Percentiles rank a stretch among this genome's conserved stretches.
These are phyloP conservation scores for Scaptomyza montana DNA, from an alignment of 1,140 invertebrate genomes.

Conservation along the genomic window DNA sequence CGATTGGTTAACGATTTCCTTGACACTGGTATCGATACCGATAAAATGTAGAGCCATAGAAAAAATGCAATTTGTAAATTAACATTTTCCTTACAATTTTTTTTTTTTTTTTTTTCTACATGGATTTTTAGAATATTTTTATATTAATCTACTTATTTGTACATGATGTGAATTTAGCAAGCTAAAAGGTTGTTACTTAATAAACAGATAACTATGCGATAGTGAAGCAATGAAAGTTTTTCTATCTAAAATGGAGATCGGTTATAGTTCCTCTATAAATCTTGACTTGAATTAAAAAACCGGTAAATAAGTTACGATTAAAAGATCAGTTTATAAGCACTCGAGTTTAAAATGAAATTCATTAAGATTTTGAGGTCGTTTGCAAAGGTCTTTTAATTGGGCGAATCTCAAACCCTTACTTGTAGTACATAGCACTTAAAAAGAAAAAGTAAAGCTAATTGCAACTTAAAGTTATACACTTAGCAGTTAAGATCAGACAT, in stretches of 20 bases:
- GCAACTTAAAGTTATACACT: neutral
- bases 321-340: neutral
- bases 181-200: constrained; percentile 74
- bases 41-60: constrained; percentile 48
- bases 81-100: neutral
- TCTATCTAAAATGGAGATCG: neutral
- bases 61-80: constrained; percentile 24
- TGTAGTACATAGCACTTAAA: neutral
- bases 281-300: too few relatives aligned
- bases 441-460: neutral
- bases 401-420: neutral
- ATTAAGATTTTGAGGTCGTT: neutral
- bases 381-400: neutral
- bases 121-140: constrained; percentile 7
- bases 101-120: constrained; percentile 15
- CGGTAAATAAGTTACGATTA: too few relatives aligned
- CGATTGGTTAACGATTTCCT: constrained; percentile 84
- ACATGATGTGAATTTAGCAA: constrained; percentile 30
- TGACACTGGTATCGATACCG: constrained; percentile 84
- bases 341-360: too few relatives aligned
- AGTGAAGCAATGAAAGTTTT: neutral
- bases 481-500: neutral
- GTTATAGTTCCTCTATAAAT: neutral
- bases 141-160: constrained; percentile 25
- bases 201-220: constrained; percentile 45